Base-by-base conservation (phyloP, 2,797 vertebrate genomes). In the Sebastes glaucus region DNA sequence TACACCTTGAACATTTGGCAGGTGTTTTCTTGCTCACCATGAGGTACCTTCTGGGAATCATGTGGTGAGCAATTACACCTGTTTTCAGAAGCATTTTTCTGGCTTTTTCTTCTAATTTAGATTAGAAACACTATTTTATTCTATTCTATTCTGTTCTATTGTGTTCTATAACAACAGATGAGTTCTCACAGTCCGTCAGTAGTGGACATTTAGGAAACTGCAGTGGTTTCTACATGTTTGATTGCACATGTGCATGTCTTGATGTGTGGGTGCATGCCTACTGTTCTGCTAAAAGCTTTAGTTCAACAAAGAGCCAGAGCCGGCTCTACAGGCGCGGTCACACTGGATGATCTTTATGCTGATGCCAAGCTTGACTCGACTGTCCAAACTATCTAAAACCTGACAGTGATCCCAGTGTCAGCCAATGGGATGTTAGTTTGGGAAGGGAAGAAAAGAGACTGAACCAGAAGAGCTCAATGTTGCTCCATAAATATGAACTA, bases 281-380 rank as follows among this genome's bases (percentile, higher is more conserved):
- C 67, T 71, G 42, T 67, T 69, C 27, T 71, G 28, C 65, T 86
- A 49, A 83, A 78, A 74, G 77, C 77, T 52, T 65, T n/a, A 8
- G 18, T 49, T 59, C 23, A 66, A 76, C 56, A 64, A 52, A 52
- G 18, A 53, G 33, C 13, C 49, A 38, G 42, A 55, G 49, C 22
- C 20, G 7, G 28, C 56, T 80, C 22, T 49, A 30, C 74, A 60
- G 59, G 23, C n/a, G 20, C 60, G 38, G 52, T 64, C 53, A 75
- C 49, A 25, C 23, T 22, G 7, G 11, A 53, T 20, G 70, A 35
- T 16, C 14, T 67, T 60, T 22, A 28, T 49, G 46, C 42, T 46
- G 42, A 46, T 13, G 30, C 30, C 16, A 27, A 33, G 27, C 49
- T 46, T 18, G 16, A 69, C 60, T 73, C 6, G 4, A 22, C 18